phyloP scores from a whole-genome alignment of 2,797 vertebrate genomes.

The Enteromius afrohamiltoni region DNA sequence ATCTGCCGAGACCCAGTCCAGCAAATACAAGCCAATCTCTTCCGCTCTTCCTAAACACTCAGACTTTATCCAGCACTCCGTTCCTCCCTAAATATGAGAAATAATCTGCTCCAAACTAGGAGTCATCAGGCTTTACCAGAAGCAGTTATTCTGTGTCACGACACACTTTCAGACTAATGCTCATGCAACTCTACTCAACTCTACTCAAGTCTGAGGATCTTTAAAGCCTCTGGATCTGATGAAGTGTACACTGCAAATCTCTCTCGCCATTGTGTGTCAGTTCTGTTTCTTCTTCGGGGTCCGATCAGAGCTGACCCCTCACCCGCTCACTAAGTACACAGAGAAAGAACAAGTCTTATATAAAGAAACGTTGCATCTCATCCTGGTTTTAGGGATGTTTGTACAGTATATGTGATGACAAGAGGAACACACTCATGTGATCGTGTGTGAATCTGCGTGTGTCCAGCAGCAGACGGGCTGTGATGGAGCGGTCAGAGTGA shows the following conservation, averaged over 20 bases:
- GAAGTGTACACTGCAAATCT: not conserved
- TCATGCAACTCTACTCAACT: not conserved
- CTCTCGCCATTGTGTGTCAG: not conserved
- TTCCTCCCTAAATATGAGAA: not conserved
- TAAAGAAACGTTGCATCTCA: too few species aligned
- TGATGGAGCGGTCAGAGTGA: slow-evolving; percentile 15
- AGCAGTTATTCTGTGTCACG: not conserved
- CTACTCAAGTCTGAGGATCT: not conserved
- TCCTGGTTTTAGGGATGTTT: too few species aligned
- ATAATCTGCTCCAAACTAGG: not conserved
- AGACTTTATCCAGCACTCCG: not conserved
- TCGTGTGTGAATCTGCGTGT: too few species aligned
- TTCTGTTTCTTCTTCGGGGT: not conserved
- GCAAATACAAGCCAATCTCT: not conserved
- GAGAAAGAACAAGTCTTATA: too few species aligned
- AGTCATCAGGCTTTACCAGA: not conserved
- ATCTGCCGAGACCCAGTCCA: not conserved
- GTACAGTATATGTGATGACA: too few species aligned
- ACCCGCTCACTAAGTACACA: too few species aligned
- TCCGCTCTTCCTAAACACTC: not conserved
- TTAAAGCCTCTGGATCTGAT: not conserved
- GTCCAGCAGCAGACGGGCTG: not conserved
- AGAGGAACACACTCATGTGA: too few species aligned
- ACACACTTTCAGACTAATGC: not conserved
- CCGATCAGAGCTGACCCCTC: too few species aligned